These are phyloP conservation scores for Lipotes vexillifer DNA, from an alignment of 2,113 vertebrate genomes.

Conservation along the genomic window DNA sequence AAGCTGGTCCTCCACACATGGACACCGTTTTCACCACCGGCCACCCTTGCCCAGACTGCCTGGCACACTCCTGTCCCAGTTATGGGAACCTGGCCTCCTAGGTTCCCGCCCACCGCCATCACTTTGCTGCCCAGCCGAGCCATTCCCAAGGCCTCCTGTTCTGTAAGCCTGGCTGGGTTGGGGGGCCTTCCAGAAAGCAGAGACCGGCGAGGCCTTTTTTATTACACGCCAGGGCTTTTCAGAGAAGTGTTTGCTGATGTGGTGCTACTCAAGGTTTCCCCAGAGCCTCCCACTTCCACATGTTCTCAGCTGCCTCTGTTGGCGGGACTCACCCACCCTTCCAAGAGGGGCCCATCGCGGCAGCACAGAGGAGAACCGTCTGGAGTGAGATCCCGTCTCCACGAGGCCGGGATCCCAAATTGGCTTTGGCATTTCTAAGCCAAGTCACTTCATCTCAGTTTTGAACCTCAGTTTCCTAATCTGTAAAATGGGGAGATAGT, in stretches of 20 bases:
- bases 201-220: not conserved
- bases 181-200: not conserved
- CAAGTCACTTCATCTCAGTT: not conserved
- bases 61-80: not conserved
- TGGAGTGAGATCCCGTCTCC: not conserved
- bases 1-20: fast-evolving
- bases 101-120: not conserved
- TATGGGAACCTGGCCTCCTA: fast-evolving
- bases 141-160: not conserved
- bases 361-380: not conserved
- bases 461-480: not conserved
- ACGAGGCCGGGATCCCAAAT: fast-evolving
- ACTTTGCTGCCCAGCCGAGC: not conserved
- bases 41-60: too few species aligned
- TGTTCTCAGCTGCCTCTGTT: not conserved
- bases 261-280: not conserved
- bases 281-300: not conserved
- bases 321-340: not conserved
- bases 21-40: not conserved
- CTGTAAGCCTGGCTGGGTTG: not conserved
- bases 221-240: not conserved
- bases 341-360: too few species aligned
- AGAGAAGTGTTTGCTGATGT: not conserved
- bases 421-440: not conserved
- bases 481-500: too few species aligned